Evolutionary conservation across 1,140 invertebrate genomes (phyloP).

Genomic region (Drosophila jambulina): DNA sequence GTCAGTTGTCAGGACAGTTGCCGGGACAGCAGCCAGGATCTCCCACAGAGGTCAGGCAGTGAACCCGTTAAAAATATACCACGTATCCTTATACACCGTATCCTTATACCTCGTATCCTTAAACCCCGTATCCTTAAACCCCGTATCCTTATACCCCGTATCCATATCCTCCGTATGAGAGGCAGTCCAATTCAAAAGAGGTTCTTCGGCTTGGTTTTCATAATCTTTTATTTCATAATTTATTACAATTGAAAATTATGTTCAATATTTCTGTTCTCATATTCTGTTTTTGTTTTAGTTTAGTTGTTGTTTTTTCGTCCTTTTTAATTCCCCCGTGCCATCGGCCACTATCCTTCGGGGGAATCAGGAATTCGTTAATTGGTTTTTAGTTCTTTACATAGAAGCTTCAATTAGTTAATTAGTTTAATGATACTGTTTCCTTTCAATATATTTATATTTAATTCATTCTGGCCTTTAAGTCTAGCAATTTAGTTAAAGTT

Average conservation of each 20-base stretch:
- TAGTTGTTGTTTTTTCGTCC: constrained; percentile 5
- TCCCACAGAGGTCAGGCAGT: constrained; percentile 35
- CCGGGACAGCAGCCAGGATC: constrained; percentile 23
- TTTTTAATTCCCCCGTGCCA: constrained; percentile 14
- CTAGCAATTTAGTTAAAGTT: constrained; percentile 81
- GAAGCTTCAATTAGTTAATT: constrained; percentile 83
- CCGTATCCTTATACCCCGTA: background rate
- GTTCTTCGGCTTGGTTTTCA: constrained; percentile 54
- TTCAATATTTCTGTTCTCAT: constrained; percentile 72
- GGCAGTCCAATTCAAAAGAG: constrained; percentile 10
- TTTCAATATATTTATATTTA: constrained; percentile 77
- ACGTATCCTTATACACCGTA: background rate
- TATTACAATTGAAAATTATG: constrained; percentile 83
- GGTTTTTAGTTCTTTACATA: constrained; percentile 82
- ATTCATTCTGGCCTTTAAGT: constrained; percentile 59
- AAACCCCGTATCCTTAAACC: background rate
- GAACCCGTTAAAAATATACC: constrained; percentile 29
- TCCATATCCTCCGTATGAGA: background rate
- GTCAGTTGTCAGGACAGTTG: constrained; percentile 62
- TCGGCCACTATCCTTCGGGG: constrained; percentile 23
- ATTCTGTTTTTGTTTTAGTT: constrained; percentile 35
- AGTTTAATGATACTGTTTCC: constrained; percentile 79
- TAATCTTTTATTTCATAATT: constrained; percentile 83
- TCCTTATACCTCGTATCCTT: background rate
- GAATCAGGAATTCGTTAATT: constrained; percentile 52